Evolutionary conservation across 2,113 vertebrate species (phyloP), one percentile per base, ranked within the genome.

Genomic region (Upupa epops): DNA sequence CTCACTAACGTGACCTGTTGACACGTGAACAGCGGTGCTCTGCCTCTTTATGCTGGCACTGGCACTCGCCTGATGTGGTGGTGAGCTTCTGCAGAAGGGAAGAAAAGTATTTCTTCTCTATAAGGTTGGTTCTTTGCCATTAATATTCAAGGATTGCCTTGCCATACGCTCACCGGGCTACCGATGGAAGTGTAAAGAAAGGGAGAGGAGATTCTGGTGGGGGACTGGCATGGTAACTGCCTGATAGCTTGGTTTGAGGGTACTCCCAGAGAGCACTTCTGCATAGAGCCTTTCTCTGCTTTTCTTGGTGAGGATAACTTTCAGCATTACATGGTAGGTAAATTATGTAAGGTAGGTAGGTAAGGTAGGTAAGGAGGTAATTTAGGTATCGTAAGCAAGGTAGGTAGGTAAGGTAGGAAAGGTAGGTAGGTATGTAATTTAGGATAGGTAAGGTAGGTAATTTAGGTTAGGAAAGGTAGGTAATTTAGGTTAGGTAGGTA

Each of bases 1-100:
- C 25, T 71, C 49, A 71, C 16, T 42, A 45, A 29, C 17, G 36
- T 17, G 19, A n/a, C 28, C 34, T 54, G 24, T 64, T 49, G 11
- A 17, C 51, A 31, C 29, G 63, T 17, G 28, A 56, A 46, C 13
- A 48, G 36, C n/a, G 6, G 22, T 61, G 13, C 31, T 76, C 37
- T 75, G 20, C 18, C 32, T 75, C 32, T 54, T 42, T 29, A 3
- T 4, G 11, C 21, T 69, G 29, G 9, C 32, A 9, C 18, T 20
- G 20, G 18, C 1, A 5, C 25, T 63, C 45, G 17, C 9, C 40
- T 31, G 37, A n/a, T 59, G 7, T 0, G 1, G 6, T 13, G 13
- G 51, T 21, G 32, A 89, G 16, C 9, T 29, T 45, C n/a, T 1
- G 1, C 8, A 25, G 28, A 71, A n/a, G 5, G 16, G 21, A 85